phyloP scores from a whole-genome alignment of 2,888 invertebrate genomes.

The Drosophila silvestris region DNA sequence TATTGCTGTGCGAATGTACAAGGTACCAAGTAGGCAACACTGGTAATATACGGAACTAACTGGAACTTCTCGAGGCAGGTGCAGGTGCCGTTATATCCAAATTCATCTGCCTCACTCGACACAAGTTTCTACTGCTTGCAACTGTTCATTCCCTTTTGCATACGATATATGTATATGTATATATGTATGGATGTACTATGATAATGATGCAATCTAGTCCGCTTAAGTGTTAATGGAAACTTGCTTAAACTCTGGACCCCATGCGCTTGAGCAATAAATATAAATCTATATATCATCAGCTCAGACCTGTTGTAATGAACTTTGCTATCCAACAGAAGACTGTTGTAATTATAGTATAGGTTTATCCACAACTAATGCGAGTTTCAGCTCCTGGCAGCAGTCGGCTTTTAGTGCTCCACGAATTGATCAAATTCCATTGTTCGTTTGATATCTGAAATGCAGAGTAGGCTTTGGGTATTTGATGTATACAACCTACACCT shows the following conservation, averaged over 20 bases:
- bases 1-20: constrained; percentile 10
- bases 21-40: constrained; percentile 23
- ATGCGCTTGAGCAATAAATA: neutral
- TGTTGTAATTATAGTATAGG: neutral
- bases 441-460: neutral
- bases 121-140: neutral
- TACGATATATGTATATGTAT: neutral
- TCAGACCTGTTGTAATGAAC: too few relatives aligned
- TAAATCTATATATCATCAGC: neutral
- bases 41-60: constrained; percentile 30
- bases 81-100: constrained; percentile 6
- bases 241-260: constrained; percentile 28
- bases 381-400: neutral
- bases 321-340: neutral
- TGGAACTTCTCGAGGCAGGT: constrained; percentile 15
- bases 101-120: constrained; percentile 22
- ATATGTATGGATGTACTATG: neutral
- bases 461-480: neutral
- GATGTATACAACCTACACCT: neutral
- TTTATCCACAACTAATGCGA: neutral
- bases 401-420: neutral
- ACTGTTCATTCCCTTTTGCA: neutral
- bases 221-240: constrained; percentile 14
- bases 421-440: neutral
- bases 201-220: constrained; percentile 27